Evolutionary conservation across 2,797 vertebrate species (phyloP).

Genomic region (Trematomus bernacchii): DNA sequence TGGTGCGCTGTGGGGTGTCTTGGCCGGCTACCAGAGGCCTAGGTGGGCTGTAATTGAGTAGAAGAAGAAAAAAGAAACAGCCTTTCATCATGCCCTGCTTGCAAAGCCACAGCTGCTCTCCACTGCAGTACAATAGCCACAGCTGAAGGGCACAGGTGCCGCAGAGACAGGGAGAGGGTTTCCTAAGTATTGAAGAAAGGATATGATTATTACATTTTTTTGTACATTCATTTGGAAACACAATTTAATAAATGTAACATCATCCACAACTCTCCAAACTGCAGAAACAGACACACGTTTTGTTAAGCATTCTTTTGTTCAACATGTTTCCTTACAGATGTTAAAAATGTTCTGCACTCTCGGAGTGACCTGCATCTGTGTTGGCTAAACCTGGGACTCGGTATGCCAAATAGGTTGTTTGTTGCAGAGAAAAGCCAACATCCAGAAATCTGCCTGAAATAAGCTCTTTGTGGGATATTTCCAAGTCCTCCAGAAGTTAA

Average conservation of each 20-base stretch:
- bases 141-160: conserved; percentile 76
- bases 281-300: not conserved
- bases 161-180: conserved; percentile 38
- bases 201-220: conserved; percentile 29
- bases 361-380: conserved; percentile 42
- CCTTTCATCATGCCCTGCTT: conserved; percentile 65
- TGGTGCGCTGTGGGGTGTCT: conserved; percentile 59
- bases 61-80: conserved; percentile 40
- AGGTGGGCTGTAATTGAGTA: conserved; percentile 80
- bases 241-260: conserved; percentile 26
- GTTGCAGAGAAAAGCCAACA: conserved; percentile 28
- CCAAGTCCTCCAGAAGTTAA: conserved; percentile 5
- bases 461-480: conserved; percentile 41
- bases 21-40: conserved; percentile 65
- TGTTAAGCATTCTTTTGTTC: not conserved
- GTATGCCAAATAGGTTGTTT: conserved; percentile 40
- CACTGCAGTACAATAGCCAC: conserved; percentile 68
- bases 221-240: conserved; percentile 16
- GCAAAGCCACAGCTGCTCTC: conserved; percentile 64
- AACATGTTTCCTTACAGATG: conserved; percentile 7
- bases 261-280: conserved; percentile 3
- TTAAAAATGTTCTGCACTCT: conserved; percentile 19
- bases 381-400: conserved; percentile 32
- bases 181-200: conserved; percentile 23
- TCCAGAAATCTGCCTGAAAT: conserved; percentile 45